A percentile compares a stretch with the other conserved stretches of the same genome.
phyloP scores from a whole-genome alignment of 2,888 invertebrate genomes.

The Euplagia quadripunctaria region DNA sequence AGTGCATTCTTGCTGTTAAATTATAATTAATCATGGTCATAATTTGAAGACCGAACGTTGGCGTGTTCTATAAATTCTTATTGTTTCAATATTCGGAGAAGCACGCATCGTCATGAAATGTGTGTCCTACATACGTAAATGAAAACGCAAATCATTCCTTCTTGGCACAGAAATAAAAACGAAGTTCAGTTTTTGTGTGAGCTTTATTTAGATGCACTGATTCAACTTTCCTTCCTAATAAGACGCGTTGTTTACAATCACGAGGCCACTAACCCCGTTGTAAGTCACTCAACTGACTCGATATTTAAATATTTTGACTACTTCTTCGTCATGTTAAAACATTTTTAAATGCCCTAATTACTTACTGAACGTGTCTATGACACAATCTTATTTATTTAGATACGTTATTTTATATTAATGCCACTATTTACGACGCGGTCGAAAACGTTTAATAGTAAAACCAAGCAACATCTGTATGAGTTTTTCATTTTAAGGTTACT shows the following conservation, averaged over 20 bases:
- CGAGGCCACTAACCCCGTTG: slow-evolving; percentile 66
- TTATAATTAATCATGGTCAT: neutral
- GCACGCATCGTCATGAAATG: slow-evolving; percentile 31
- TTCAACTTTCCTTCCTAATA: slow-evolving; percentile 62
- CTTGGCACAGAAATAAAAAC: slow-evolving; percentile 49
- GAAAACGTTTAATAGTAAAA: too few relatives aligned
- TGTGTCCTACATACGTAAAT: slow-evolving; percentile 15
- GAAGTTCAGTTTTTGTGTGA: slow-evolving; percentile 27
- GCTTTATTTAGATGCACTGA: slow-evolving; percentile 59
- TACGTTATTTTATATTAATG: neutral
- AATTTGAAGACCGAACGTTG: slow-evolving; percentile 53
- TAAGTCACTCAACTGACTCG: slow-evolving; percentile 33
- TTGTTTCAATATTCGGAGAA: slow-evolving; percentile 47
- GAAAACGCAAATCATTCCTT: slow-evolving; percentile 37
- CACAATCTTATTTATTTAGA: neutral
- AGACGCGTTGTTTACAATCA: slow-evolving; percentile 64
- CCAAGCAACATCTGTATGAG: too few relatives aligned
- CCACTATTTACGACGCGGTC: too few relatives aligned
- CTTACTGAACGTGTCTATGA: slow-evolving; percentile 7
- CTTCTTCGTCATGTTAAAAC: slow-evolving; percentile 12
- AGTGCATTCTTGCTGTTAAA: neutral
- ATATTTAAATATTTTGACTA: slow-evolving; percentile 20
- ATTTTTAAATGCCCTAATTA: slow-evolving; percentile 5
- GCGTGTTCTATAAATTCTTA: slow-evolving; percentile 32
- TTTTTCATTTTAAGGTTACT: too few relatives aligned